Evolutionary conservation across 2,113 vertebrate species (phyloP).

Genomic region (Saccopteryx bilineata): DNA sequence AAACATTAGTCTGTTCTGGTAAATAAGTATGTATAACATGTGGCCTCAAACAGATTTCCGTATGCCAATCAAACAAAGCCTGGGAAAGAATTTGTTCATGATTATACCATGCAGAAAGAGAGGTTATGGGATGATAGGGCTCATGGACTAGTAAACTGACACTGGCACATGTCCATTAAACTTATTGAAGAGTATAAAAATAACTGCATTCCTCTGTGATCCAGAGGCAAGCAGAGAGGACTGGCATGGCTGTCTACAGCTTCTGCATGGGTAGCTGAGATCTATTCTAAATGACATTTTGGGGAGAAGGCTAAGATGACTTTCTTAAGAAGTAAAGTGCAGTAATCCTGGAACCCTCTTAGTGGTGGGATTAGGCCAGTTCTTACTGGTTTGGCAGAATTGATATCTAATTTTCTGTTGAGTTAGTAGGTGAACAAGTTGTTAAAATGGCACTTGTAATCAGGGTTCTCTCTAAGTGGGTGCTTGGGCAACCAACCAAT

Average conservation of each 20-base stretch:
- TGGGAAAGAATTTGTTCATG: background rate
- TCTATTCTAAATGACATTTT: background rate
- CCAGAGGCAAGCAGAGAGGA: background rate
- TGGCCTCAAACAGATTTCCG: background rate
- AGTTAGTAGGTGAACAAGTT: too few relatives aligned
- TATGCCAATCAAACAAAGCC: background rate
- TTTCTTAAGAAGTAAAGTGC: background rate
- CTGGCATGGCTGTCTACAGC: rapidly evolving
- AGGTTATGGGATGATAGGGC: background rate
- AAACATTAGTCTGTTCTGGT: background rate
- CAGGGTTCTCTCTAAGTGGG: too few relatives aligned
- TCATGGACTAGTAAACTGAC: background rate
- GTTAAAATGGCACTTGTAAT: too few relatives aligned
- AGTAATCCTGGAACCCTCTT: background rate
- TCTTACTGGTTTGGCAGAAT: too few relatives aligned
- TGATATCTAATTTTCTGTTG: too few relatives aligned
- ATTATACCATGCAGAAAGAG: background rate
- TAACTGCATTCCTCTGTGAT: background rate
- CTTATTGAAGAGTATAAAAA: background rate
- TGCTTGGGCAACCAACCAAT: too few relatives aligned
- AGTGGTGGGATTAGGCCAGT: too few relatives aligned
- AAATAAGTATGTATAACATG: background rate
- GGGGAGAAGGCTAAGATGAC: background rate
- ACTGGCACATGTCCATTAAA: background rate
- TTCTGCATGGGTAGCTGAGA: background rate